phyloP scores from a whole-genome alignment of 2,113 vertebrate species.

The Cavia porcellus region DNA sequence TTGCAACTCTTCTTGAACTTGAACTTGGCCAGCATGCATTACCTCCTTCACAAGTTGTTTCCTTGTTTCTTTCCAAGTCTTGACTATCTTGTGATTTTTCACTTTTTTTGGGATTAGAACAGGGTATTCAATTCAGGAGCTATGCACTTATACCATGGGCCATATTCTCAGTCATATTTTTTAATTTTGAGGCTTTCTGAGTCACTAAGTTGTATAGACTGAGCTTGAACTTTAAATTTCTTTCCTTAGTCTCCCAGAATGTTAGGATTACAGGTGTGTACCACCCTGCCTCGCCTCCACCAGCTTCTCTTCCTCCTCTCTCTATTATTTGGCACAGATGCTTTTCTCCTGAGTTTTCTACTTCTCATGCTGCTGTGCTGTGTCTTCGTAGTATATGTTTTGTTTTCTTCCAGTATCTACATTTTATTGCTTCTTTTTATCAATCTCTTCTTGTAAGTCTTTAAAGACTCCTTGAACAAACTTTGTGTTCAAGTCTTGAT shows the following conservation, averaged over 20 bases:
- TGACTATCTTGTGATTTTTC: conserved; percentile 63
- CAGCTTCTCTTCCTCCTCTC: conserved; percentile 87
- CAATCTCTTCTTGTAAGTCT: conserved; percentile 75
- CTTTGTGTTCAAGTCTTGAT: conserved; percentile 88
- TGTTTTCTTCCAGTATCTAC: conserved; percentile 86
- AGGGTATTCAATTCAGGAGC: not conserved
- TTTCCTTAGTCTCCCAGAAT: not conserved
- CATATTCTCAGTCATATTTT: not conserved
- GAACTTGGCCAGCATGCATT: conserved; percentile 83
- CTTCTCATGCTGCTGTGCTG: conserved; percentile 87
- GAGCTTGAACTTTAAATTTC: not conserved
- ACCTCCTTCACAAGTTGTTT: conserved; percentile 88
- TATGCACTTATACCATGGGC: not conserved
- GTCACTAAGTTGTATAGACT: not conserved
- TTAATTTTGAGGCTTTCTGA: not conserved
- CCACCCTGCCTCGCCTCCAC: conserved; percentile 13
- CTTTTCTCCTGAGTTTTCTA: conserved; percentile 84
- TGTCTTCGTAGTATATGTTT: conserved; percentile 85
- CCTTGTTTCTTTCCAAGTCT: conserved; percentile 84
- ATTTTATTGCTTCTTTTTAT: conserved; percentile 86
- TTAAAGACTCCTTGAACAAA: conserved; percentile 85
- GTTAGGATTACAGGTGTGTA: not conserved
- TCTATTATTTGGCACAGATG: conserved; percentile 82
- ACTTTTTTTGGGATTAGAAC: not conserved
- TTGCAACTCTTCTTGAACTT: conserved; percentile 87